A percentile compares a stretch with the other conserved stretches of the same genome.
Evolutionary conservation across 2,113 vertebrate species (phyloP).

Genomic region (Helogale parvula): DNA sequence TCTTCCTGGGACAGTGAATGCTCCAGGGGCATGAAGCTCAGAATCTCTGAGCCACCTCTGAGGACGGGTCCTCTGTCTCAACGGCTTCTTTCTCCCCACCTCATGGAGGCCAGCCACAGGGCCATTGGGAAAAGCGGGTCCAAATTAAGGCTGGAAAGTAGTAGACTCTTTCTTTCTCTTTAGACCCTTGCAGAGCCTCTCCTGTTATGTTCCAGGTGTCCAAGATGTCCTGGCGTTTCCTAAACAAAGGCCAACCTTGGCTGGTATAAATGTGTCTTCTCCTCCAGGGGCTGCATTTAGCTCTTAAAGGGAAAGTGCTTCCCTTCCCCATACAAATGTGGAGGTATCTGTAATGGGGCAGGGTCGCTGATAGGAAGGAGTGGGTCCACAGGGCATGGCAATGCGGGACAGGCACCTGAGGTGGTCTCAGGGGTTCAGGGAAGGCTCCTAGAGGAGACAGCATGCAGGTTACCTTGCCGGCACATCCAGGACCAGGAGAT

Average conservation of each 20-base stretch:
- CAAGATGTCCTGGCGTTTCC: neutral
- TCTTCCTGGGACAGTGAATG: neutral
- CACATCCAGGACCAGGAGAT: neutral
- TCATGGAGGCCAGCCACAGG: rapidly evolving
- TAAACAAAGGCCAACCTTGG: neutral
- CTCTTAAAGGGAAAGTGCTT: neutral
- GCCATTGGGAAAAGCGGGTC: neutral
- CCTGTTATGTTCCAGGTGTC: neutral
- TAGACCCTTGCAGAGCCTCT: neutral
- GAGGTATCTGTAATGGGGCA: neutral
- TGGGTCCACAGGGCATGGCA: rapidly evolving
- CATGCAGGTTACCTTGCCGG: neutral
- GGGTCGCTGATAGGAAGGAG: neutral
- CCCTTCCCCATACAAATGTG: neutral
- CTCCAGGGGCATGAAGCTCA: neutral
- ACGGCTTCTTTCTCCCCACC: neutral
- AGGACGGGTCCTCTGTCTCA: neutral
- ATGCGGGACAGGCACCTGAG: neutral
- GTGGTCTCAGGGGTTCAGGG: neutral
- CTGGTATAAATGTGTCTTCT: neutral
- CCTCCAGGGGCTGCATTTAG: neutral
- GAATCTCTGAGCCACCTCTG: neutral
- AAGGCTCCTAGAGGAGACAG: neutral
- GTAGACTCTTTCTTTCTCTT: neutral
- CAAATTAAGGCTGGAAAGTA: neutral